A percentile compares a stretch with the other conserved stretches of the same genome.
These are phyloP conservation scores for Neosilurus hyrtlii DNA, from an alignment of 2,797 vertebrate species.

Conservation along the genomic window DNA sequence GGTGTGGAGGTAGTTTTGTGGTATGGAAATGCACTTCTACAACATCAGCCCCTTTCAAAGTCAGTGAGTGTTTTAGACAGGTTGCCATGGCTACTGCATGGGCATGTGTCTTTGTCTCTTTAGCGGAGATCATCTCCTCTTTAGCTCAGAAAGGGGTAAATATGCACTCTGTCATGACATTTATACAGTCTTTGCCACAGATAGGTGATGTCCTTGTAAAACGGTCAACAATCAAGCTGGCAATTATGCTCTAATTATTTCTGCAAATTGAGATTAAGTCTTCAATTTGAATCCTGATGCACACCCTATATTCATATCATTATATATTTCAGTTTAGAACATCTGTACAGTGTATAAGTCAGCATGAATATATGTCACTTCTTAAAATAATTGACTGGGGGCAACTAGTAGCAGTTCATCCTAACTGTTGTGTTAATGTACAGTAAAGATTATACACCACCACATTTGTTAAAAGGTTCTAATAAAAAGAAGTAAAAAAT, in stretches of 20 bases:
- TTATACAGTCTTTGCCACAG: slow-evolving; percentile 4
- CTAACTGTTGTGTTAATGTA: too few species aligned
- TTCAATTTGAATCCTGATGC: not conserved
- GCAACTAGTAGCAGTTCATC: too few species aligned
- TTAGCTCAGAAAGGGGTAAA: slow-evolving; percentile 25
- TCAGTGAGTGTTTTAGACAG: slow-evolving; percentile 39
- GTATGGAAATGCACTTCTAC: slow-evolving; percentile 19
- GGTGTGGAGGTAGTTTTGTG: not conserved
- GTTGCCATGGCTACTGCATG: slow-evolving; percentile 49
- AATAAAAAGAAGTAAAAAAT: too few species aligned
- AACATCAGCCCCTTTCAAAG: slow-evolving; percentile 26
- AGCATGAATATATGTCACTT: too few species aligned
- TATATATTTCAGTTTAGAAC: too few species aligned
- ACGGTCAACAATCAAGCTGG: not conserved
- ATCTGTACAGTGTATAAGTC: too few species aligned
- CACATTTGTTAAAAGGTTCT: too few species aligned
- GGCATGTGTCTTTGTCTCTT: slow-evolving; percentile 34
- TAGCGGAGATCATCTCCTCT: slow-evolving; percentile 36
- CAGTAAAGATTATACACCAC: too few species aligned
- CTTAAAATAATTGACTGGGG: too few species aligned
- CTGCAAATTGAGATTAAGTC: not conserved
- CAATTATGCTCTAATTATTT: not conserved
- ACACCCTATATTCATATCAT: not conserved
- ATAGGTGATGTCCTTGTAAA: slow-evolving; percentile 9
- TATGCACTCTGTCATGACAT: slow-evolving; percentile 13